Percentiles rank a stretch among this genome's conserved stretches.
These are phyloP conservation scores for Tetrao urogallus DNA, from an alignment of 2,113 vertebrate genomes.

Conservation along the genomic window DNA sequence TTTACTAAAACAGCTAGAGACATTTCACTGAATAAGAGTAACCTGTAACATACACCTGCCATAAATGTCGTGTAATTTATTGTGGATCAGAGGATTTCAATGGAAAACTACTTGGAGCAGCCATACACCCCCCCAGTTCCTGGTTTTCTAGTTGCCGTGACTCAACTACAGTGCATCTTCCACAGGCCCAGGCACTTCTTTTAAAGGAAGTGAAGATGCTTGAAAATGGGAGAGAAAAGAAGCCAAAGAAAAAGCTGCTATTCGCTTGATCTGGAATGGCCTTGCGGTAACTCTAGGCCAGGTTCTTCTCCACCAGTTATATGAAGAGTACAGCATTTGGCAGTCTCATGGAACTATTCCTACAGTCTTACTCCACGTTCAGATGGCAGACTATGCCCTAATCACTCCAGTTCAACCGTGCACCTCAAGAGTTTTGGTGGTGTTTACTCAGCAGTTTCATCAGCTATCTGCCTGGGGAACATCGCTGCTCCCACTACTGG, in stretches of 20 bases:
- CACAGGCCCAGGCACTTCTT: not conserved
- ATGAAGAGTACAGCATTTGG: not conserved
- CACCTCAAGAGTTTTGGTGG: not conserved
- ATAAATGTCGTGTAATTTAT: not conserved
- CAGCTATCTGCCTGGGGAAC: not conserved
- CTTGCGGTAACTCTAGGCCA: not conserved
- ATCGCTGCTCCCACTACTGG: not conserved
- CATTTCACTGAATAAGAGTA: not conserved
- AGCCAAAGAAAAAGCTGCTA: not conserved
- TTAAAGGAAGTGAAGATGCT: not conserved
- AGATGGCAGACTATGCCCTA: not conserved
- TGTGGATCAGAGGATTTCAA: not conserved
- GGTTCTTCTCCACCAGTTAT: not conserved
- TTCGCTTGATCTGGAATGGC: not conserved
- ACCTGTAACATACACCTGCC: not conserved
- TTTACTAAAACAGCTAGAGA: not conserved
- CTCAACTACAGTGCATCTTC: not conserved
- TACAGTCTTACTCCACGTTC: not conserved
- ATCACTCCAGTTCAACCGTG: not conserved
- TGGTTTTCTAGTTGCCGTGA: not conserved
- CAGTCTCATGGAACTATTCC: not conserved
- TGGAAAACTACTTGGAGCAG: not conserved
- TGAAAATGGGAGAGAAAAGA: not conserved
- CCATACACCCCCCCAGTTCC: not conserved
- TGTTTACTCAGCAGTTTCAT: not conserved